phyloP scores from a whole-genome alignment of 1,140 invertebrate species.

The Cyphomyrmex costatus region DNA sequence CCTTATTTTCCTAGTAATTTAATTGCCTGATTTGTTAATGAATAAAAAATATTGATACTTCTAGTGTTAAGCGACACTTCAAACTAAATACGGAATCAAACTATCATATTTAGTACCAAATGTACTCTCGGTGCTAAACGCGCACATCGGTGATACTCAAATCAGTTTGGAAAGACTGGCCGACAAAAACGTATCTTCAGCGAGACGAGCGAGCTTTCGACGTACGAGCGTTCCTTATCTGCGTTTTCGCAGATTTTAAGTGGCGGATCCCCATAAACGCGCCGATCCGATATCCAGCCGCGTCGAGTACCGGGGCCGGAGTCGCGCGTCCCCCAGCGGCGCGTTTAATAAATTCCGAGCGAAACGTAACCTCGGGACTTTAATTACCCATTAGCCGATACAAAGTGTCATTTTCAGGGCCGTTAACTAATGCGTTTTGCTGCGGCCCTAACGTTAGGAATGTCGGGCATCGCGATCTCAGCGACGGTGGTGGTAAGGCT shows the following conservation, averaged over 20 bases:
- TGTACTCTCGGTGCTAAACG: not conserved
- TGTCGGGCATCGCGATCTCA: conserved; percentile 61
- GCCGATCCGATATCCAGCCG: conserved; percentile 51
- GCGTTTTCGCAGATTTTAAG: conserved; percentile 66
- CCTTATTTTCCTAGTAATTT: no score
- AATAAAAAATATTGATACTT: no score
- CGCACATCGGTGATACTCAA: not conserved
- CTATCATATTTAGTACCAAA: not conserved
- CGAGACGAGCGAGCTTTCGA: conserved; percentile 7
- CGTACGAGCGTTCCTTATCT: conserved; percentile 60
- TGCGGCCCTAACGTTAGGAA: conserved; percentile 73
- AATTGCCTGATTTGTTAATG: no score
- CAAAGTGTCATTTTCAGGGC: conserved; percentile 82
- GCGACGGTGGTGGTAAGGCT: conserved; percentile 27
- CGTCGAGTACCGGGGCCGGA: conserved; percentile 8
- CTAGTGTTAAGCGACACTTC: not conserved
- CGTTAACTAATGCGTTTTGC: conserved; percentile 79
- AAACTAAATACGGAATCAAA: not conserved
- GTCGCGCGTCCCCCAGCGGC: conserved; percentile 36
- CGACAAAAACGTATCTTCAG: not conserved
- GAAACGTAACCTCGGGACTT: conserved; percentile 79
- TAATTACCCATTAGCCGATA: conserved; percentile 83
- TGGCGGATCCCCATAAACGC: conserved; percentile 71
- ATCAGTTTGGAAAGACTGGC: not conserved
- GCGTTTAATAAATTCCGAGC: conserved; percentile 78